Percentiles rank a stretch among this genome's conserved stretches.
phyloP scores from a whole-genome alignment of 2,113 vertebrate genomes.

The Podilymbus podiceps region DNA sequence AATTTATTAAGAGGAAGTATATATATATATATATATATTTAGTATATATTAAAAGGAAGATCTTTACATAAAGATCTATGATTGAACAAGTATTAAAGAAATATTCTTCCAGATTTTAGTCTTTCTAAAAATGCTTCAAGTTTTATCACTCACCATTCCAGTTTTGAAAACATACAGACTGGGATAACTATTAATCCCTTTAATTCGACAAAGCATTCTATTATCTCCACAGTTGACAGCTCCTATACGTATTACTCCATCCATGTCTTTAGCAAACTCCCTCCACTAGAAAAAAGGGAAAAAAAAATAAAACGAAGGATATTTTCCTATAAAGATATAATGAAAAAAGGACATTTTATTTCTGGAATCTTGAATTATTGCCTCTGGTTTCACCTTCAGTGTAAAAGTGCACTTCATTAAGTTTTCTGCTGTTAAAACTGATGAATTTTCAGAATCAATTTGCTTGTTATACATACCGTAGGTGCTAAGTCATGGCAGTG shows the following conservation, averaged over 20 bases:
- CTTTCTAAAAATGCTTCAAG: neutral
- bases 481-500: conserved; percentile 97
- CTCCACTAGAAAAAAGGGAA: conserved; percentile 81
- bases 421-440: neutral
- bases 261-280: conserved; percentile 96
- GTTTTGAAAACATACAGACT: conserved; percentile 89
- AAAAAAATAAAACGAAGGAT: neutral
- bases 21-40: no score
- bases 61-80: neutral
- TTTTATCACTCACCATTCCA: conserved; percentile 80
- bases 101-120: neutral
- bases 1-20: neutral
- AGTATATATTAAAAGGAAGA: neutral
- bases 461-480: conserved; percentile 76
- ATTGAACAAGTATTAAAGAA: neutral
- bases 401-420: neutral
- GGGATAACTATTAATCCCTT: conserved; percentile 93
- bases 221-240: conserved; percentile 98
- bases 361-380: neutral
- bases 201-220: conserved; percentile 88
- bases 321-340: neutral
- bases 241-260: conserved; percentile 90
- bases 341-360: neutral
- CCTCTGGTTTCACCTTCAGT: neutral
- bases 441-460: neutral